Evolutionary conservation across 1,140 invertebrate species (phyloP), one percentile per base, ranked within the genome.

Genomic region (Neodiprion virginianus): DNA sequence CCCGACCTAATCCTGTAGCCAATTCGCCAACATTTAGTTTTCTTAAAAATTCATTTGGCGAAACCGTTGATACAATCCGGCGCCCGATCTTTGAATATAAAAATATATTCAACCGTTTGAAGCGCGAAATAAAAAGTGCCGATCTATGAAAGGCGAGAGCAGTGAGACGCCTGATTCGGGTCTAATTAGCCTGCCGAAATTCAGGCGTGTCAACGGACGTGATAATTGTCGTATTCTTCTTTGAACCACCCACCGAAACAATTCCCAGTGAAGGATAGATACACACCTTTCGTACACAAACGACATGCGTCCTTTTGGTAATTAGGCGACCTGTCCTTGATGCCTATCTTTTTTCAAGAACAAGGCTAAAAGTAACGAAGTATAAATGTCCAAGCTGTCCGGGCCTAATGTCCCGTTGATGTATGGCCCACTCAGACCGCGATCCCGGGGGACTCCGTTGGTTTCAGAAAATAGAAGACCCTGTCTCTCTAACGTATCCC

Each of bases 221-320:
- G 53, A 61, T 61, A 61, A 61, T 61, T 61, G 53, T 61, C 11
- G 53, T 61, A 61, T 17, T 61, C n/a, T 61, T 61, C 53, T 61
- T 61, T 61, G 53, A 61, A 17, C 53, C 53, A 61, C 53, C 11
- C 3, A 61, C n/a, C 53, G 53, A 61, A 17, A 61, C 53, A 61
- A 17, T 17, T 61, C 53, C n/a, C 11, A 14, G 53, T 17, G n/a
- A 40, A 40, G 28, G 28, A 40, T 40, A 40, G 5, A 40, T 5
- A 40, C 28, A 40, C 28, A 40, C 28, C 2, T 40, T 40, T 40
- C 53, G 8, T 40, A 40, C 28, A 61, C 11, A 61, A 40, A 17
- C 53, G 53, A 61, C 53, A 61, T 61, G 53, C 53, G 53, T 61
- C 53, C n/a, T 61, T 61, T 61, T 61, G 53, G 53, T 17, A 61